Percentiles rank a stretch among this genome's conserved stretches.
phyloP scores from a whole-genome alignment of 2,113 vertebrate species.

The Micromys minutus region DNA sequence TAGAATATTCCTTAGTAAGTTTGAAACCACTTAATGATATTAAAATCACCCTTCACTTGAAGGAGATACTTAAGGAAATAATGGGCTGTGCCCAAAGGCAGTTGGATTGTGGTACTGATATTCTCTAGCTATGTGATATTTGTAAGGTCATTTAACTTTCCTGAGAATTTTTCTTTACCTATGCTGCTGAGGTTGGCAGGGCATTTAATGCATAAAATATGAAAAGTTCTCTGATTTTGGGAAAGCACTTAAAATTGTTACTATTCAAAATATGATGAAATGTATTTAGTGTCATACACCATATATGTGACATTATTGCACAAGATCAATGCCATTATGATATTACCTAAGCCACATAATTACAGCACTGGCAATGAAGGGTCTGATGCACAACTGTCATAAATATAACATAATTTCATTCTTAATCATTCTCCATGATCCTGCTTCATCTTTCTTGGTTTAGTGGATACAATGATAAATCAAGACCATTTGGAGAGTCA shows the following conservation, averaged over 20 bases:
- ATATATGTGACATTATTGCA: background rate
- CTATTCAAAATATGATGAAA: slow-evolving; percentile 1
- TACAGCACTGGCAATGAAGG: background rate
- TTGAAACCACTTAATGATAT: slow-evolving; percentile 16
- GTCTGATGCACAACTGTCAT: background rate
- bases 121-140: slow-evolving; percentile 8
- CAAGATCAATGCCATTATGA: background rate
- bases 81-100: background rate
- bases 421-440: background rate
- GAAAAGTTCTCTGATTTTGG: background rate
- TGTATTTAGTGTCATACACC: background rate
- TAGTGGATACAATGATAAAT: background rate
- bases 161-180: slow-evolving; percentile 28
- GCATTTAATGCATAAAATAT: slow-evolving; percentile 35
- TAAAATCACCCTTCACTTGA: slow-evolving; percentile 21
- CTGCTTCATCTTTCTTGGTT: background rate
- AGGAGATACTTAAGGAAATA: background rate
- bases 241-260: slow-evolving; percentile 33
- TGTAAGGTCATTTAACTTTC: slow-evolving; percentile 13
- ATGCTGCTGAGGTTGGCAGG: background rate
- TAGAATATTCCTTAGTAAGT: background rate
- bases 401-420: slow-evolving; percentile 35
- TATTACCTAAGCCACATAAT: background rate
- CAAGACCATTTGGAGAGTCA: background rate
- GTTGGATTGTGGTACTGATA: background rate